Evolutionary conservation across 2,797 vertebrate genomes (phyloP), one percentile per base, ranked within the genome.

Genomic region (Limosa lapponica): DNA sequence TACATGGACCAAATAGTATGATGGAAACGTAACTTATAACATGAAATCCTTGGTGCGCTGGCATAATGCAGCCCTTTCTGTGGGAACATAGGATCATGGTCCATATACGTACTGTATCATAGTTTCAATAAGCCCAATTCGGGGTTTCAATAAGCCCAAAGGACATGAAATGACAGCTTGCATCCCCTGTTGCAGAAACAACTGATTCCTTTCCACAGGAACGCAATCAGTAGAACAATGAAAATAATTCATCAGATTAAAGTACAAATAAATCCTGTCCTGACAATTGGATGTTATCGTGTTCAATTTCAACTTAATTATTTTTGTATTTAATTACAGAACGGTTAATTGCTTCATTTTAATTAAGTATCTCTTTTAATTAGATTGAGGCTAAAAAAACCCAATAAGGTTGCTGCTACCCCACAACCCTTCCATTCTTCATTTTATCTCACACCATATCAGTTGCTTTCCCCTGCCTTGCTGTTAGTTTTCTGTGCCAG

Each of bases 271-370:
- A 98, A 97, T 97, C 94, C 97, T 96, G 83, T 88, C 92, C 83
- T 73, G 95, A 96, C 97, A 98, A 97, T 75, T 95, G 90, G 96
- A 97, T 97, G 88, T 85, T 97, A 97, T 98, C 90, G 0, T 92
- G 95, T 95, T 97, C 98, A 96, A 97, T 98, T 98, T 97, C 93
- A 95, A 93, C 91, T 97, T 97, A 97, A 98, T 98, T 97, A 98
- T 98, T 98, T 98, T 96, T 93, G 89, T 96, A 97, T 98, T 97
- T 98, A 98, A 98, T 98, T 98, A 98, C 93, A 96, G 97, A 97
- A 97, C 0, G 10, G 96, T 96, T 98, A 97, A 98, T 98, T 97
- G 90, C 94, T 96, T 97, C 71, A 90, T 96, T 97, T 96, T 97
- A 97, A 97, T 97, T 97, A 93, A 94, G 87, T 94, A 97, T 96